These are phyloP conservation scores for Tyrannus savana DNA, from an alignment of 2,113 vertebrate genomes.

Conservation along the genomic window DNA sequence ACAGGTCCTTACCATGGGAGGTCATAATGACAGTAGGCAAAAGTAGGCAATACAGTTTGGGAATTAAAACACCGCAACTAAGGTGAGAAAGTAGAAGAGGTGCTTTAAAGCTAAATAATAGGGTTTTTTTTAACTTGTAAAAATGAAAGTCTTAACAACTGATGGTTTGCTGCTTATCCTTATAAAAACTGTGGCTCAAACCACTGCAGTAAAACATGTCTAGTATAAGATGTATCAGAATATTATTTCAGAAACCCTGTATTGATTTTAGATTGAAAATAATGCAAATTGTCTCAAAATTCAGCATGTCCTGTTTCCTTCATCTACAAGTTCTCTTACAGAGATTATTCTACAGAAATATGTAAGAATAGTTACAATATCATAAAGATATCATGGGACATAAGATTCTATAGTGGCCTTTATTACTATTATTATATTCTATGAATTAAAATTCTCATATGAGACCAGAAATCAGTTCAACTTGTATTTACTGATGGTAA, in stretches of 20 bases:
- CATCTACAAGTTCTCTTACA: background rate
- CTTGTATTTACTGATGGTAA: background rate
- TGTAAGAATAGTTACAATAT: background rate
- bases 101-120: background rate
- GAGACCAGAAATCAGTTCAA: background rate
- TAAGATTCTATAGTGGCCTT: background rate
- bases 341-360: background rate
- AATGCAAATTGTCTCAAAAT: background rate
- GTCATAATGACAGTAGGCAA: background rate
- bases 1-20: background rate
- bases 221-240: background rate
- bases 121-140: background rate
- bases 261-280: background rate
- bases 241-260: background rate
- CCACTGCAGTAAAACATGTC: background rate
- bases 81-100: background rate
- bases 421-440: too few species aligned
- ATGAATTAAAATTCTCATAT: background rate
- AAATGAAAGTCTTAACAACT: background rate
- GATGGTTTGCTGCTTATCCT: background rate
- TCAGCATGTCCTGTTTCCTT: background rate
- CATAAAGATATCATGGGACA: background rate
- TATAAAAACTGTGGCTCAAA: background rate
- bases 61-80: background rate
- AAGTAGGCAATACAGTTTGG: background rate